A percentile compares a stretch with the other conserved stretches of the same genome.
phyloP scores from a whole-genome alignment of 2,888 invertebrate genomes.

The Leptopilina myrica region DNA sequence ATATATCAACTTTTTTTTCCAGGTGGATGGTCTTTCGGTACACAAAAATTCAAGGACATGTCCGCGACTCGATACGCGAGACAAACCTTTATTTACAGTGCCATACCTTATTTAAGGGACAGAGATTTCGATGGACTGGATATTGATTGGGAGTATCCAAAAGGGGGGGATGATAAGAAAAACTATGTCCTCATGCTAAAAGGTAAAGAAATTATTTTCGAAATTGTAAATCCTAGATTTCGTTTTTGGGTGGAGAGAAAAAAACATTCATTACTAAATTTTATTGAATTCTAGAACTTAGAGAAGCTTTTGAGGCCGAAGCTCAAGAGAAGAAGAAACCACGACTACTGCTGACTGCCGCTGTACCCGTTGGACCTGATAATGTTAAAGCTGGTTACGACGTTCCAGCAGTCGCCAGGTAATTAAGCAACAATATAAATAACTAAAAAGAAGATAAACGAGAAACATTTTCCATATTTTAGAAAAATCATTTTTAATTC shows the following conservation, averaged over 20 bases:
- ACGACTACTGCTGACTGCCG: slow-evolving; percentile 90
- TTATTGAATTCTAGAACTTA: slow-evolving; percentile 82
- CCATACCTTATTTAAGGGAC: slow-evolving; percentile 92
- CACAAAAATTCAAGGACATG: slow-evolving; percentile 97
- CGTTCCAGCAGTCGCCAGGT: slow-evolving; percentile 93
- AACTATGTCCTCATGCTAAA: slow-evolving; percentile 93
- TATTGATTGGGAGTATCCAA: slow-evolving; percentile 95
- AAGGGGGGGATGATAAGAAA: slow-evolving; percentile 94
- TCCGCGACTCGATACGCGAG: slow-evolving; percentile 90
- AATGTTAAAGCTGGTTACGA: slow-evolving; percentile 95
- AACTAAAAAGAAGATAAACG: not conserved
- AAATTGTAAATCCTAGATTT: too few relatives aligned
- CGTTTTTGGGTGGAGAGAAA: too few relatives aligned
- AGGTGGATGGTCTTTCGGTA: slow-evolving; percentile 98
- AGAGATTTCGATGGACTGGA: slow-evolving; percentile 93
- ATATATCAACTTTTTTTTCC: slow-evolving; percentile 22
- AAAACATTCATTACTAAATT: too few relatives aligned
- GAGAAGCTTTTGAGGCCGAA: slow-evolving; percentile 96
- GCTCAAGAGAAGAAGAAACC: slow-evolving; percentile 93
- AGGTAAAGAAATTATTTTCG: slow-evolving; percentile 79
- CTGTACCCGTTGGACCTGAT: slow-evolving; percentile 95
- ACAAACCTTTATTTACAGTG: slow-evolving; percentile 95
- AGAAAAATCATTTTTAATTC: not conserved
- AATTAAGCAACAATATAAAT: slow-evolving; percentile 44
- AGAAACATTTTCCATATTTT: not conserved